Conservation (phyloP, 2,888 invertebrate genomes). For the Drosophila rellima region DNA sequence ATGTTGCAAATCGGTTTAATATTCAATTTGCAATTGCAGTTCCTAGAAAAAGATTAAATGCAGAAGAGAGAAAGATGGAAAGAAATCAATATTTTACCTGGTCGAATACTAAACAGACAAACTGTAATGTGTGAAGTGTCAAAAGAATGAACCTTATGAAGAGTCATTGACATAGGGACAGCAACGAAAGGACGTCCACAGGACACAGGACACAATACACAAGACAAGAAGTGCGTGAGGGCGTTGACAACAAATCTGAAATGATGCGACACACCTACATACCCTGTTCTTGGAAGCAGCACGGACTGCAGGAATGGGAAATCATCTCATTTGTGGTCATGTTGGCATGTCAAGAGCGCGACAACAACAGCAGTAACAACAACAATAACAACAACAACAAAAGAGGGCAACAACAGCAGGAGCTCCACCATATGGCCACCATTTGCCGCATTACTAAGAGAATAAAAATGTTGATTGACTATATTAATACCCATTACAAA, state of each 20-base stretch:
- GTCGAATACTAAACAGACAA: slow-evolving; percentile 8
- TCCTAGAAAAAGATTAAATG: neutral
- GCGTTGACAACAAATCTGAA: slow-evolving; percentile 52
- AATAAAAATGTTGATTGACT: slow-evolving; percentile 1
- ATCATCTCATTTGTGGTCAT: slow-evolving; percentile 79
- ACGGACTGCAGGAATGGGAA: slow-evolving; percentile 29
- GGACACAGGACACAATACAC: neutral
- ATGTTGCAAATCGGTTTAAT: slow-evolving; percentile 34
- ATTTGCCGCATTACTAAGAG: slow-evolving; percentile 41
- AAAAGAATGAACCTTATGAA: slow-evolving; percentile 59
- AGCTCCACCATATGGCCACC: slow-evolving; percentile 62
- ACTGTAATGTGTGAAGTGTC: slow-evolving; percentile 60
- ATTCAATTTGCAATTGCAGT: slow-evolving; percentile 17
- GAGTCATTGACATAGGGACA: slow-evolving; percentile 64
- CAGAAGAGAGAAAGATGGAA: neutral
- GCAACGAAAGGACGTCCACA: slow-evolving; percentile 2
- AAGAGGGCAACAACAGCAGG: slow-evolving; percentile 23
- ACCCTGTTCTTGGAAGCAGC: slow-evolving; percentile 7
- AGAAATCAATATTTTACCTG: slow-evolving; percentile 9
- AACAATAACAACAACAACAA: slow-evolving; percentile 19
- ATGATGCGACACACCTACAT: slow-evolving; percentile 37
- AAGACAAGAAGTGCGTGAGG: slow-evolving; percentile 56
- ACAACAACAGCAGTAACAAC: slow-evolving; percentile 26
- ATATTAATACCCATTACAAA: slow-evolving; percentile 7
- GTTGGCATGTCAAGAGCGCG: slow-evolving; percentile 70